Evolutionary conservation across 1,140 invertebrate genomes (phyloP), one percentile per base, ranked within the genome.

Genomic region (Dendrolimus kikuchii): DNA sequence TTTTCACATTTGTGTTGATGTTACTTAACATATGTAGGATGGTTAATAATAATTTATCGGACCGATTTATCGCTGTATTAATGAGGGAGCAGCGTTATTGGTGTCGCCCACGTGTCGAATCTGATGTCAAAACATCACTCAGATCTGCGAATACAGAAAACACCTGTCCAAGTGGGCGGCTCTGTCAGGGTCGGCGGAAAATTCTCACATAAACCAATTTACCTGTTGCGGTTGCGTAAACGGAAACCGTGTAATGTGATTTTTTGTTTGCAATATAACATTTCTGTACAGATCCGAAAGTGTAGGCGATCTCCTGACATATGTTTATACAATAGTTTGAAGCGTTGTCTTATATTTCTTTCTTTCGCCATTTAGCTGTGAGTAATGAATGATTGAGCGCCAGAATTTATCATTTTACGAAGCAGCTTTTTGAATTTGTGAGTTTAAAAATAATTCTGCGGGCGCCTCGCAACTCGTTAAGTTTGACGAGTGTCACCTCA

Each of bases 141-240:
- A 23, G 59, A 65, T 62, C 53, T 57, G 54, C 57, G 55, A 66
- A 64, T 68, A 59, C 57, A 50, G 50, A 66, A 59, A 61, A 74
- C 75, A 83, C 77, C 80, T 83, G 80, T 71, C 59, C 55, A 62
- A 57, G 77, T 81, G 72, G 80, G 76, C 66, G 77, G 68, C 54
- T 53, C 44, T 55, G 60, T 62, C 68, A 74, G 53, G 69, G 71
- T 56, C 54, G 55, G 37, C 47, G 51, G 55, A 57, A 70, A 73
- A 69, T 65, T 69, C 60, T 64, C 51, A 37, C 23, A 51, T 51
- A 41, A 40, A 45, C 49, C 7, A 43, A 61, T 62, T 66, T 64
- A 60, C 58, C 55, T 55, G 57, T 43, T 6, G 44, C 10, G 41
- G 42, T 71, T 66, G 58, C 61, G 63, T 54, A 63, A 71, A 51